A percentile compares a stretch with the other conserved stretches of the same genome.
phyloP scores from a whole-genome alignment of 2,888 invertebrate genomes.

The Drosophila multiciliata region DNA sequence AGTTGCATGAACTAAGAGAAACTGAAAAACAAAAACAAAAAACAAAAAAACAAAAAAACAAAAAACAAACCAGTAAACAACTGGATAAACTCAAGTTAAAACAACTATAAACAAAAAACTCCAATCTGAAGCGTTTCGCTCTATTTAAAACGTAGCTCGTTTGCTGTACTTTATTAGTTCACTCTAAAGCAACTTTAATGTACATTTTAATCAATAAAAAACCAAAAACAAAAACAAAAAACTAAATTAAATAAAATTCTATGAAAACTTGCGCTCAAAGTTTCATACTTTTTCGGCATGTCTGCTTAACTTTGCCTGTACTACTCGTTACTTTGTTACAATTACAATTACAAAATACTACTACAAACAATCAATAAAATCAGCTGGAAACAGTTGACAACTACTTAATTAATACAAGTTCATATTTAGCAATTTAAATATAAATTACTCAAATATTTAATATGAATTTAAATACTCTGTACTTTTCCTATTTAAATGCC shows the following conservation, averaged over 20 bases:
- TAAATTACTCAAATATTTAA: slow-evolving; percentile 64
- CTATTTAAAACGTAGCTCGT: slow-evolving; percentile 73
- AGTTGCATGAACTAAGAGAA: slow-evolving; percentile 84
- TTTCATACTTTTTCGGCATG: slow-evolving; percentile 74
- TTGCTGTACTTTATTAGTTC: slow-evolving; percentile 77
- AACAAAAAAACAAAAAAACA: slow-evolving; percentile 16
- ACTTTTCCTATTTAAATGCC: slow-evolving; percentile 57
- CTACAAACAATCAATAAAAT: slow-evolving; percentile 48
- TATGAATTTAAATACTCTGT: slow-evolving; percentile 72
- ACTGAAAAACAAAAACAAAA: slow-evolving; percentile 51
- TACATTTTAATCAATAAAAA: slow-evolving; percentile 55
- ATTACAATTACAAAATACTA: slow-evolving; percentile 39
- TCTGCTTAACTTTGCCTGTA: slow-evolving; percentile 78
- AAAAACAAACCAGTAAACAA: slow-evolving; percentile 34
- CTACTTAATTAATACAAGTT: slow-evolving; percentile 47
- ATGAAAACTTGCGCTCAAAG: slow-evolving; percentile 68
- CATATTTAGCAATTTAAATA: slow-evolving; percentile 56
- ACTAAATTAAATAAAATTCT: slow-evolving; percentile 45
- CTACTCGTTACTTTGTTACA: slow-evolving; percentile 75
- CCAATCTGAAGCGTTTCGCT: slow-evolving; percentile 62
- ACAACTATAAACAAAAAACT: slow-evolving; percentile 41
- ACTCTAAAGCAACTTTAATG: slow-evolving; percentile 70
- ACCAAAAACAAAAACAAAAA: slow-evolving; percentile 18
- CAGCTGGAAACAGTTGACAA: slow-evolving; percentile 56
- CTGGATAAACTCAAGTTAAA: slow-evolving; percentile 34